Evolutionary conservation across 2,797 vertebrate genomes (phyloP).

Genomic region (Meriones psammophilus): DNA sequence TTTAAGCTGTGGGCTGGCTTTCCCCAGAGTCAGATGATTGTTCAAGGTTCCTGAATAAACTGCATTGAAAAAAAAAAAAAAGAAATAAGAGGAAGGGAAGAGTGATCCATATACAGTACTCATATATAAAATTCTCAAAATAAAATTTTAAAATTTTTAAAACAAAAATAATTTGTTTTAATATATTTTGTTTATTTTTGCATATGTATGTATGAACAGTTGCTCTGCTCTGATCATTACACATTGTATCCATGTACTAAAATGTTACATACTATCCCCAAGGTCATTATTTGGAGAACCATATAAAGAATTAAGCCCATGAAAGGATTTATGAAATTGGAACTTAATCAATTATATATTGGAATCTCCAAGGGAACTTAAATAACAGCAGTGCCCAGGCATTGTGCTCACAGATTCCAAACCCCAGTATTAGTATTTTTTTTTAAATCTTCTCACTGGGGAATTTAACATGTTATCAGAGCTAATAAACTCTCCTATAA

Average conservation of each 20-base stretch:
- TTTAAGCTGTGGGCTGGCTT: too few relatives aligned
- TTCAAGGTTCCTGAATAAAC: too few relatives aligned
- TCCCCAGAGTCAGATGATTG: too few relatives aligned
- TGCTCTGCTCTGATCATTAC: not conserved
- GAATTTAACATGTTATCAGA: constrained; percentile 25
- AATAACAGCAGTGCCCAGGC: not conserved
- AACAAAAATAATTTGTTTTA: not conserved
- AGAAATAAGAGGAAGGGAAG: not conserved
- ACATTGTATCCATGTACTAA: not conserved
- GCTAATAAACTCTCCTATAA: constrained; percentile 12
- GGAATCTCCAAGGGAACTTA: not conserved
- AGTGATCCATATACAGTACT: not conserved
- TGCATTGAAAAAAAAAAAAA: too few relatives aligned
- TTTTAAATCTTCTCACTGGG: not conserved
- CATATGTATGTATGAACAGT: not conserved
- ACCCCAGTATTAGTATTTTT: not conserved
- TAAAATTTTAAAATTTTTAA: not conserved
- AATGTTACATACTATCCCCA: not conserved
- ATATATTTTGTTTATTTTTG: not conserved
- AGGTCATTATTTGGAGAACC: not conserved
- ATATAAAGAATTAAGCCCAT: not conserved
- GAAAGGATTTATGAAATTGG: not conserved
- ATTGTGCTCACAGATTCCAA: not conserved
- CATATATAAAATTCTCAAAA: not conserved
- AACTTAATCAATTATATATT: not conserved